Conservation (phyloP, 2,113 vertebrate genomes). For the Labrus mixtus region DNA sequence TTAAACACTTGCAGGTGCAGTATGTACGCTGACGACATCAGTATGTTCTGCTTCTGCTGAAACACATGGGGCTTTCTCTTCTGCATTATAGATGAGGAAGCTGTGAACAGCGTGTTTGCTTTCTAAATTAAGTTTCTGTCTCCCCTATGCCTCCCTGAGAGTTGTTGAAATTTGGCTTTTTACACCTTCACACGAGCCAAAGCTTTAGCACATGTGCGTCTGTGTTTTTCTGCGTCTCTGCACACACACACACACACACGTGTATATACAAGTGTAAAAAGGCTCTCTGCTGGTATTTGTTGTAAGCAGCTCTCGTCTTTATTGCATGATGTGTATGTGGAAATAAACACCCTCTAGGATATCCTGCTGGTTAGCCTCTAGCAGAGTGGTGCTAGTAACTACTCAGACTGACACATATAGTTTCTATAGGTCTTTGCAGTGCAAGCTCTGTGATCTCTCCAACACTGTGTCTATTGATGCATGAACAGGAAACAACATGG, state of each 20-base stretch:
- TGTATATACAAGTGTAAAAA: constrained; percentile 25
- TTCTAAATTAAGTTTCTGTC: constrained; percentile 64
- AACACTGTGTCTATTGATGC: not conserved
- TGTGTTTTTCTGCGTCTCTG: constrained; percentile 37
- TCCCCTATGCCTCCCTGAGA: constrained; percentile 22
- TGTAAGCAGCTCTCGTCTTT: constrained; percentile 66
- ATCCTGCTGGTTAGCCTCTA: constrained; percentile 48
- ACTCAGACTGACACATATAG: constrained; percentile 27
- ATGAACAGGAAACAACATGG: not conserved
- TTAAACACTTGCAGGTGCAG: constrained; percentile 23
- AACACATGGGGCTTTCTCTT: constrained; percentile 55
- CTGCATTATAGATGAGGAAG: constrained; percentile 75
- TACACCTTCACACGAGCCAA: constrained; percentile 30
- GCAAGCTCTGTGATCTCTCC: constrained; percentile 1
- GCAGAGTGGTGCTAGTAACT: constrained; percentile 22
- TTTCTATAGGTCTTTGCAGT: not conserved
- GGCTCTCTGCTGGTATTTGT: constrained; percentile 35
- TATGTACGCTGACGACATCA: constrained; percentile 37
- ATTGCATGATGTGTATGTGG: constrained; percentile 67
- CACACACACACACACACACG: constrained; percentile 13
- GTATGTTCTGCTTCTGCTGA: constrained; percentile 53
- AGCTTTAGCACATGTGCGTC: not conserved
- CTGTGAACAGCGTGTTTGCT: constrained; percentile 72
- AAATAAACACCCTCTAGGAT: constrained; percentile 56
- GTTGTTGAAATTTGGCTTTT: constrained; percentile 27